Percentiles rank a stretch among this genome's conserved stretches.
Evolutionary conservation across 2,797 vertebrate genomes (phyloP).

Genomic region (Peromyscus eremicus): DNA sequence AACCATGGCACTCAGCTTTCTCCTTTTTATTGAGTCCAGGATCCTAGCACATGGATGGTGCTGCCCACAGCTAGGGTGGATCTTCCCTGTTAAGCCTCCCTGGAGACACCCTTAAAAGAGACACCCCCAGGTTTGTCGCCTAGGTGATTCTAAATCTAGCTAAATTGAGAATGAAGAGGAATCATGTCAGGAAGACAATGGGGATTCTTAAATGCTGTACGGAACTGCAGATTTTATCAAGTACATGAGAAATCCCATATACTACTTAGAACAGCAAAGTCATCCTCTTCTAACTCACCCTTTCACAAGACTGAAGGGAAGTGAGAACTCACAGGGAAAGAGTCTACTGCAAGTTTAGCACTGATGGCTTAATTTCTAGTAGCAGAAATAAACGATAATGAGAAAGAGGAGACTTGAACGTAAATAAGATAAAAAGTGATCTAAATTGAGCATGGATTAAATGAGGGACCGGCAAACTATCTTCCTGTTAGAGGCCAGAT

Average conservation of each 20-base stretch:
- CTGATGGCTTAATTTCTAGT: background rate
- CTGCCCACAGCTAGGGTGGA: background rate
- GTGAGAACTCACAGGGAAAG: background rate
- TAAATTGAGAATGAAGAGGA: background rate
- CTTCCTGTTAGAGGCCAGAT: conserved; percentile 13
- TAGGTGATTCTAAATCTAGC: background rate
- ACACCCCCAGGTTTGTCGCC: background rate
- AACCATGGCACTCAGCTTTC: background rate
- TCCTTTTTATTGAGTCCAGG: background rate
- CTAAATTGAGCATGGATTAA: conserved; percentile 38
- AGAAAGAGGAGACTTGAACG: background rate
- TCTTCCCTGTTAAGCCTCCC: background rate
- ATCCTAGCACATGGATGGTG: background rate
- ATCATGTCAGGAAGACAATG: background rate
- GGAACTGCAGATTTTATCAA: conserved; percentile 23
- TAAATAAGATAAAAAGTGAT: conserved; percentile 10
- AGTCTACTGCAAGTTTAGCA: background rate
- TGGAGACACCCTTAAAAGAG: background rate
- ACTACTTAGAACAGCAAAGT: background rate
- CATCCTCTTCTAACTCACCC: background rate
- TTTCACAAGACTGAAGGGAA: background rate
- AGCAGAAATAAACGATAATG: background rate
- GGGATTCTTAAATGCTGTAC: background rate
- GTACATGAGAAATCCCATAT: background rate
- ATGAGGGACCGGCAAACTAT: background rate